Conservation (phyloP, 2,888 invertebrate species). For the Hecatera dysodea region DNA sequence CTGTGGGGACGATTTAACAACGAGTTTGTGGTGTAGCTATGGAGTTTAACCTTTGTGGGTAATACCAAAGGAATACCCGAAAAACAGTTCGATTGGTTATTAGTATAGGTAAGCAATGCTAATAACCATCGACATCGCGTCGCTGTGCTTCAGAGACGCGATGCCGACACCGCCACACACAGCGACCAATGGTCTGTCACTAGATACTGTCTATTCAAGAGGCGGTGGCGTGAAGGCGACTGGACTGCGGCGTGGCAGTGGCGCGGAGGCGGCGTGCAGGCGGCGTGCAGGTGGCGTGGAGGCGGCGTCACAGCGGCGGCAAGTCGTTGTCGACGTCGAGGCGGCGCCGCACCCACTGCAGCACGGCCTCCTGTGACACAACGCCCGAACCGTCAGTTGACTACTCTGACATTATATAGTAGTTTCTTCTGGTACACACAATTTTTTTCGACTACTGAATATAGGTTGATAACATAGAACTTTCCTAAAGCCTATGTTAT, state of each 20-base stretch:
- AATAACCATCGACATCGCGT: too few relatives aligned
- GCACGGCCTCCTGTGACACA: constrained; percentile 78
- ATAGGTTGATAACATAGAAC: too few relatives aligned
- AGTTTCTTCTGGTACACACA: neutral
- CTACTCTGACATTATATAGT: neutral
- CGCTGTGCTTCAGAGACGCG: too few relatives aligned
- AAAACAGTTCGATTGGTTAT: neutral
- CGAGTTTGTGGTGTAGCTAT: too few relatives aligned
- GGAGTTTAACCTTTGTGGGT: neutral
- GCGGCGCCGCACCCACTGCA: constrained; percentile 85
- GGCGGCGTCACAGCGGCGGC: constrained; percentile 71
- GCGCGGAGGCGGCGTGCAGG: constrained; percentile 3
- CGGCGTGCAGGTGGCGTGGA: constrained; percentile 15
- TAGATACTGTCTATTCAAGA: neutral
- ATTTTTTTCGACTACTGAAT: neutral
- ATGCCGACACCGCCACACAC: neutral
- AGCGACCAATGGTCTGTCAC: constrained; percentile 3
- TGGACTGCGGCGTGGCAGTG: neutral
- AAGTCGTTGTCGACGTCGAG: constrained; percentile 84
- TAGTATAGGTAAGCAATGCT: neutral
- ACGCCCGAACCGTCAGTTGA: neutral
- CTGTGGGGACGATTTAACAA: neutral
- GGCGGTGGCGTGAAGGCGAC: constrained; percentile 9
- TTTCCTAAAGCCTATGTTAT: too few relatives aligned
- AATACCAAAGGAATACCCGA: neutral